phyloP scores from a whole-genome alignment of 2,113 vertebrate species.

The Agelaius phoeniceus region DNA sequence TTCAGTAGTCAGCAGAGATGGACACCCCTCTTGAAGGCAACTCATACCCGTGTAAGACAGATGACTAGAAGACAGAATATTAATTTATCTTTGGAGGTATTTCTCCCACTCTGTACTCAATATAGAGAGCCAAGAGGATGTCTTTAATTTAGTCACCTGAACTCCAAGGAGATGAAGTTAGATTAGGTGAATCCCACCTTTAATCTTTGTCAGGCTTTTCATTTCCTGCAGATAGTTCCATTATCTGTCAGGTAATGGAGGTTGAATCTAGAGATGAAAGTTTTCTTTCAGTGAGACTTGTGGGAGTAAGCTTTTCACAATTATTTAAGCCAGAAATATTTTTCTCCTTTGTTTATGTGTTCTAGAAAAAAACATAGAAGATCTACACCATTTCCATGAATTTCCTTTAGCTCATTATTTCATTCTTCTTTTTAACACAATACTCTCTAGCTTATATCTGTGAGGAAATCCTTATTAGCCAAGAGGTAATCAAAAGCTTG shows the following conservation, averaged over 20 bases:
- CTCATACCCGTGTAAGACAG: not conserved
- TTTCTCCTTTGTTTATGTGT: not conserved
- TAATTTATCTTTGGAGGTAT: not conserved
- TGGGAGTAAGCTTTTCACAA: not conserved
- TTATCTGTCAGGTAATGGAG: not conserved
- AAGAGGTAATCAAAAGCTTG: not conserved
- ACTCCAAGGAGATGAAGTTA: not conserved
- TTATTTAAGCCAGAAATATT: not conserved
- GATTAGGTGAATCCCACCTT: not conserved
- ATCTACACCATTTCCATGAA: not conserved
- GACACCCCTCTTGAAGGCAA: not conserved
- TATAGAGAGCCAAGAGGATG: not conserved
- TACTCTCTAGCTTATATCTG: not conserved
- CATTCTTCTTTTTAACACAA: not conserved
- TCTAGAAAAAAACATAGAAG: not conserved
- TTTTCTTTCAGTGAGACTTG: not conserved
- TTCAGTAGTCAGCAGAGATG: not conserved
- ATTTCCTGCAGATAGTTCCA: not conserved
- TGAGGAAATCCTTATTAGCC: not conserved
- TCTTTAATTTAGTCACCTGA: not conserved
- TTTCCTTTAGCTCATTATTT: not conserved
- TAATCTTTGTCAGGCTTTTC: not conserved
- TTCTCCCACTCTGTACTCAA: not conserved
- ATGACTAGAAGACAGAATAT: not conserved
- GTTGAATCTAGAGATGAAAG: not conserved